Evolutionary conservation across 2,113 vertebrate genomes (phyloP), one percentile per base, ranked within the genome.

Genomic region (Otis tarda): DNA sequence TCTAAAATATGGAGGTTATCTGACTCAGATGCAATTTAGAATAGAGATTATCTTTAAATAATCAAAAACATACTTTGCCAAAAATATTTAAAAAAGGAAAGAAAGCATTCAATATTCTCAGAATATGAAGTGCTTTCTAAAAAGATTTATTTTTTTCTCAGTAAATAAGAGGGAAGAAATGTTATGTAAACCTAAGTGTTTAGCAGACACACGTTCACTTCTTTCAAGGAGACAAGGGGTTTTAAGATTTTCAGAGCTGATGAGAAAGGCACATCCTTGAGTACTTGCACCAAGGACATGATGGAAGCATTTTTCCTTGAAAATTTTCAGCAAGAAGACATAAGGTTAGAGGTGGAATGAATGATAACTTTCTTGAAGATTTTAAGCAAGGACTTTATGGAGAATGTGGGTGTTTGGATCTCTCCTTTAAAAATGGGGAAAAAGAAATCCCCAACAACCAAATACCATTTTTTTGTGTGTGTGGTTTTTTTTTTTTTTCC

Each of bases 1-100:
- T 93, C 67, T 96, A 41, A 97, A 97, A 82, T 96, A 94, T 95
- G 96, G 95, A 97, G 96, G 91, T 97, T 97, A 96, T 89, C 68
- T 96, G 95, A 97, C 91, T 96, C 97, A 97, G 89, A 89, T 95
- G 74, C 82, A 97, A 92, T 97, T 97, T 92, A 97, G 94, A 97
- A 96, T 92, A 97, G 96, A 97, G 73, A 97, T 97, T 97, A 96
- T 97, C 91, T 97, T 95, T 96, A 96, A 98, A 95, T 97, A 97
- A 97, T 98, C 91, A 97, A 97, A 98, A 95, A 71, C 56, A 93
- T 89, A n/a, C 73, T 97, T 96, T 95, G 84, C 90, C 95, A 96
- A 98, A 98, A 97, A 89, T 73, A 87, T 35, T 95, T 39, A 79
- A 87, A 87, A 94, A 77, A 45, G 20, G 82, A 67, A 75, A 79